Percentiles rank a stretch among this genome's conserved stretches.
These are phyloP conservation scores for Epinephelus awoara DNA, from an alignment of 2,797 vertebrate genomes.

Conservation along the genomic window DNA sequence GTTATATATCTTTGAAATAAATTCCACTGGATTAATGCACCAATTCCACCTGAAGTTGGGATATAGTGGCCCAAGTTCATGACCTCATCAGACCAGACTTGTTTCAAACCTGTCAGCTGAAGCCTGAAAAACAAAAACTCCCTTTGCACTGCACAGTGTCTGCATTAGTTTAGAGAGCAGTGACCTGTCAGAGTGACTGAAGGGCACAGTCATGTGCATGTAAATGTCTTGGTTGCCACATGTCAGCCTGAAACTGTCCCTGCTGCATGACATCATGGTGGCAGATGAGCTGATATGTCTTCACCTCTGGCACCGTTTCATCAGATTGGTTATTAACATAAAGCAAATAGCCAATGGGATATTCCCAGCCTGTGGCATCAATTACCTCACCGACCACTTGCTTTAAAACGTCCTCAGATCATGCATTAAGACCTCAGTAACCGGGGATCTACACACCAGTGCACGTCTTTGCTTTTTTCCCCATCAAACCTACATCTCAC, in stretches of 20 bases:
- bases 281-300: constrained; percentile 12
- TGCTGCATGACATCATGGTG: constrained; percentile 16
- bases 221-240: background rate
- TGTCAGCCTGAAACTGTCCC: background rate
- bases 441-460: constrained; percentile 17
- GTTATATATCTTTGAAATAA: too few species aligned
- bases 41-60: background rate
- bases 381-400: constrained; percentile 85
- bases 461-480: background rate
- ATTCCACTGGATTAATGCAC: too few species aligned
- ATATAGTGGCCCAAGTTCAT: background rate
- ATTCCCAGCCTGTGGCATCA: constrained; percentile 82
- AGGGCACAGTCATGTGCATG: background rate
- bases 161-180: background rate
- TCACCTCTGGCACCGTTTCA: constrained; percentile 14
- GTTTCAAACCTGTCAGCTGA: background rate
- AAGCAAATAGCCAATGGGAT: constrained; percentile 89
- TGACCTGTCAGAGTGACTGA: rapidly evolving
- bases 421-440: constrained; percentile 21
- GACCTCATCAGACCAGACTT: background rate
- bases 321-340: constrained; percentile 78
- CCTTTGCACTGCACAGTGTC: background rate
- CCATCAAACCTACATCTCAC: background rate
- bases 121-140: background rate
- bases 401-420: constrained; percentile 66